These are phyloP conservation scores for Chrysomallon squamiferum DNA, from an alignment of 1,140 invertebrate genomes.

Conservation along the genomic window DNA sequence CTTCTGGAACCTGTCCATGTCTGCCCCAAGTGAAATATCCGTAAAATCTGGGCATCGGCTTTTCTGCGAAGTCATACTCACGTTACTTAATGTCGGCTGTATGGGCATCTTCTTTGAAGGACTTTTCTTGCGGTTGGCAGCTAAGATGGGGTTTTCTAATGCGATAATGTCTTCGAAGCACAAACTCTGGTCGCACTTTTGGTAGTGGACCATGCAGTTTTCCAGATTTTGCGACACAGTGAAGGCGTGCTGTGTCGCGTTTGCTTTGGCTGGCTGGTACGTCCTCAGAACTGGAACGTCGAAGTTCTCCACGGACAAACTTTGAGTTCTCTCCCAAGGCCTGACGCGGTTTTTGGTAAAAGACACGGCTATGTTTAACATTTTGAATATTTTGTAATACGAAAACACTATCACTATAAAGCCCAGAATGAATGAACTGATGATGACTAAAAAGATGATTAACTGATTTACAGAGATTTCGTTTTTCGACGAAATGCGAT, in stretches of 20 bases:
- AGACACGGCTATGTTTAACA: constrained; percentile 24
- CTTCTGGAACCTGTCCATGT: constrained; percentile 36
- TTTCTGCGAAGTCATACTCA: constrained; percentile 23
- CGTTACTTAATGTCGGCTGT: constrained; percentile 27
- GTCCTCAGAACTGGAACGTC: background rate
- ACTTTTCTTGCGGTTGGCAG: constrained; percentile 3
- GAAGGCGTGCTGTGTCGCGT: background rate
- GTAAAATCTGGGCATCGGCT: constrained; percentile 26
- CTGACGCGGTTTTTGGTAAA: constrained; percentile 28
- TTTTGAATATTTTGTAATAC: constrained; percentile 41
- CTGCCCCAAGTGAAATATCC: constrained; percentile 41
- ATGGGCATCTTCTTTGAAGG: constrained; percentile 22
- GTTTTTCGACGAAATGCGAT: background rate
- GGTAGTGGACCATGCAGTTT: constrained; percentile 37
- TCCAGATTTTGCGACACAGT: constrained; percentile 14
- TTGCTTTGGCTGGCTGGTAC: constrained; percentile 9
- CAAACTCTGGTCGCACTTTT: constrained; percentile 31
- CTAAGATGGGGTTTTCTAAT: constrained; percentile 37
- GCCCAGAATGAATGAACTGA: constrained; percentile 20
- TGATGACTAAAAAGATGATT: constrained; percentile 19
- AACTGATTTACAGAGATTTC: constrained; percentile 14
- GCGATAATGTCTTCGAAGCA: constrained; percentile 36
- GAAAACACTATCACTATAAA: constrained; percentile 28
- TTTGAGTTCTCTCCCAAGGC: constrained; percentile 20
- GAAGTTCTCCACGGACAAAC: background rate